These are phyloP conservation scores for Cryptoprocta ferox DNA, from an alignment of 2,797 vertebrate genomes.

Conservation along the genomic window DNA sequence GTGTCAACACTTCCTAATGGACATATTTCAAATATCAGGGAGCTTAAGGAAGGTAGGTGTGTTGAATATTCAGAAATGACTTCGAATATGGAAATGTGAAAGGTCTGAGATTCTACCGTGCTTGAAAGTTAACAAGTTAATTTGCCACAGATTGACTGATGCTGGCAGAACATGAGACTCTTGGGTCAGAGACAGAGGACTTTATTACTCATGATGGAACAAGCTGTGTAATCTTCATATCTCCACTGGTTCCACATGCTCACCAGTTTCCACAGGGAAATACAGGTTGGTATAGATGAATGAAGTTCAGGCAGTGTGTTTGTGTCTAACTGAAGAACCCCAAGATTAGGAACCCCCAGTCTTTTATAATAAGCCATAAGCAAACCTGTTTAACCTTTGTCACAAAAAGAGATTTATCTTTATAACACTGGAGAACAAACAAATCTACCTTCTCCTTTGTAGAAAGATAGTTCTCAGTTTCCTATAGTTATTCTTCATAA, in stretches of 20 bases:
- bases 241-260: background rate
- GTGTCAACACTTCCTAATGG: background rate
- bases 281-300: background rate
- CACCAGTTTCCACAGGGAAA: background rate
- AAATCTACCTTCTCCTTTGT: slow-evolving; percentile 33
- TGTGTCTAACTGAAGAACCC: background rate
- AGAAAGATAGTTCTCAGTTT: background rate
- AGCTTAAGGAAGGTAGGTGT: background rate
- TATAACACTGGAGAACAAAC: background rate
- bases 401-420: background rate
- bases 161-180: background rate
- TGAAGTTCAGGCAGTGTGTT: background rate
- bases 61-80: background rate
- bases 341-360: background rate
- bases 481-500: background rate
- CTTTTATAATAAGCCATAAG: background rate
- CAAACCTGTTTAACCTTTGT: slow-evolving; percentile 16
- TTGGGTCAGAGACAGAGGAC: background rate
- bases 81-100: background rate
- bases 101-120: background rate
- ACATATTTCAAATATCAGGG: background rate
- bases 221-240: background rate
- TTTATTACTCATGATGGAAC: background rate
- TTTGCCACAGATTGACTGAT: background rate
- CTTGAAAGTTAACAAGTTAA: background rate